Percentiles rank a stretch among this genome's conserved stretches.
Evolutionary conservation across 2,113 vertebrate species (phyloP).

Genomic region (Ceyx melanurus): DNA sequence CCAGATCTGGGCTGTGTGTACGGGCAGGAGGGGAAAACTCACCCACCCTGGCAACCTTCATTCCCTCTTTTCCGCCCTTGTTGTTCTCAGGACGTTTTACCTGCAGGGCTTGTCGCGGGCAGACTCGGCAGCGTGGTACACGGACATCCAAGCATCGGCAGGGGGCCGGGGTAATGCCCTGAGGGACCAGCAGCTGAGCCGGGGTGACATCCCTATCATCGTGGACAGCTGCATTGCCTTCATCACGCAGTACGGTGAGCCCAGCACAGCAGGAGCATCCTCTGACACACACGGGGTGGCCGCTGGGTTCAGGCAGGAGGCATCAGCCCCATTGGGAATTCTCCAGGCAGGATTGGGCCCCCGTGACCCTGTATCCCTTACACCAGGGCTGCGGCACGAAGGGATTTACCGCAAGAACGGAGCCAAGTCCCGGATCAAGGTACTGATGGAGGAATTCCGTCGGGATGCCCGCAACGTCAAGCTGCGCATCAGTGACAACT

Average conservation of each 20-base stretch:
- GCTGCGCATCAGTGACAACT: constrained; percentile 92
- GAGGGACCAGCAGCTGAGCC: constrained; percentile 93
- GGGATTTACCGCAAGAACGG: constrained; percentile 97
- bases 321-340: accelerated
- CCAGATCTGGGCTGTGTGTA: accelerated
- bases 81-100: constrained; percentile 87
- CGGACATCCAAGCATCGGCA: constrained; percentile 86
- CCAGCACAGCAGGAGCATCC: accelerated
- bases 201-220: constrained; percentile 93
- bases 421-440: constrained; percentile 90
- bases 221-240: constrained; percentile 98
- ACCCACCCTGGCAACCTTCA: background rate
- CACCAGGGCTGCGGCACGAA: constrained; percentile 88
- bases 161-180: constrained; percentile 88
- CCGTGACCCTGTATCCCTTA: background rate
- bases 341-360: background rate
- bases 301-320: accelerated
- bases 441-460: constrained; percentile 95
- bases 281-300: accelerated
- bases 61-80: constrained; percentile 28
- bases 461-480: constrained; percentile 93
- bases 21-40: background rate
- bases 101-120: constrained; percentile 85
- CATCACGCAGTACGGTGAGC: constrained; percentile 94
- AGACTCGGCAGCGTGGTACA: constrained; percentile 87